These are phyloP conservation scores for Ectemnius continuus DNA, from an alignment of 2,888 invertebrate genomes.

Conservation along the genomic window DNA sequence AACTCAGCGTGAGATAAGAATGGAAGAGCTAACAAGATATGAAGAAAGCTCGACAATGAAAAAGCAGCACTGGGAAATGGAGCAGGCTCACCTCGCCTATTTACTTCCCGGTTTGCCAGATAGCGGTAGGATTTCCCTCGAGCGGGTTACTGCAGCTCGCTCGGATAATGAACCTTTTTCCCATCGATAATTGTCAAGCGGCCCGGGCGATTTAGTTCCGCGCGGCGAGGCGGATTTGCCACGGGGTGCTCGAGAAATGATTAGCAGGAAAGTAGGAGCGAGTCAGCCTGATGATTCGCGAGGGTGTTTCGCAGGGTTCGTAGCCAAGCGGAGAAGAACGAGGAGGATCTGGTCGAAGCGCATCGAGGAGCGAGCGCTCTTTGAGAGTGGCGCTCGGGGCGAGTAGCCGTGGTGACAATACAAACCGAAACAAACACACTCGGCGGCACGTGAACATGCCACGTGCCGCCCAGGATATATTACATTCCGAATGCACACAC, in stretches of 20 bases:
- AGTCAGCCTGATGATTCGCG: too few relatives aligned
- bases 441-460: constrained; percentile 75
- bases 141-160: constrained; percentile 26
- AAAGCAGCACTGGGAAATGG: too few relatives aligned
- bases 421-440: constrained; percentile 78
- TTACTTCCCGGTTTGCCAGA: neutral
- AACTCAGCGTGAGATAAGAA: too few relatives aligned
- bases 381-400: constrained; percentile 26
- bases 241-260: too few relatives aligned
- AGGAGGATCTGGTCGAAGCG: too few relatives aligned
- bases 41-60: too few relatives aligned
- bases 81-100: too few relatives aligned
- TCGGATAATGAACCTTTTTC: constrained; percentile 58
- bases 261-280: too few relatives aligned
- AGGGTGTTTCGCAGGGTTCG: too few relatives aligned
- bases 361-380: constrained; percentile 12
- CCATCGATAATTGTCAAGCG: constrained; percentile 63
- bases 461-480: constrained; percentile 80
- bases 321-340: constrained; percentile 10
- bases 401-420: constrained; percentile 76
- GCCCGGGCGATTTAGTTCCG: constrained; percentile 66
- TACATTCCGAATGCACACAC: constrained; percentile 77
- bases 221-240: constrained; percentile 37
- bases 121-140: neutral
- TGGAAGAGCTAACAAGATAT: too few relatives aligned